Base-by-base conservation (phyloP, 2,888 invertebrate genomes). In the Lasioglossum leucozonium region DNA sequence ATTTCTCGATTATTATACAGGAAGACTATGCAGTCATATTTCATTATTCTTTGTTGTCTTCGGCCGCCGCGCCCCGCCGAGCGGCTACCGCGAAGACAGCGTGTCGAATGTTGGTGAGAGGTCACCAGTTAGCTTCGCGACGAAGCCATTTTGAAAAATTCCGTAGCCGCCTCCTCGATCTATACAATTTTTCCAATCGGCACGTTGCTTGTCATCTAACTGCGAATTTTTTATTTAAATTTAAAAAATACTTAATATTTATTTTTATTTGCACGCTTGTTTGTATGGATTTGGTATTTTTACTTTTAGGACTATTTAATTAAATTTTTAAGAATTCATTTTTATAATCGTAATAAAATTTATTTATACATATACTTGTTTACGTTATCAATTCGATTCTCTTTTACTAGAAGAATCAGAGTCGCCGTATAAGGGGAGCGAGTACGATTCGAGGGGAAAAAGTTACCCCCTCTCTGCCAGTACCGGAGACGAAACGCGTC, bases 1-100 rank as follows among this genome's bases (percentile, higher is more conserved):
- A 74, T 58, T 74, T 62, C 40, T 4, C 58, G 26, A 74, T 37
- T 73, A 37, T 73, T 73, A 37, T 22, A 42, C 30, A 72, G 44
- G 47, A 47, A 73, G 34, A 40, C n/a, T 37, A 37, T 73, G 13
- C 10, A 55, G 51, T 34, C 22, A 34, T 47, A 5, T 30, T 22
- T 18, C 6, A n/a, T 58, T 58, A 58, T 26, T 58, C 58, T 13
- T 22, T 6, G 47, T 47, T 11, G n/a, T 55, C 55, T 55, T 55
- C n/a, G 10, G 26, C n/a, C 11, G 55, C 3, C 34, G 34, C 34
- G 34, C 34, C 34, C 2, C 34, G 34, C 34, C 55, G 55, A 55
- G 11, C n/a, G 8, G 8, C 55, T 26, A 58, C 58, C 26, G 58
- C 26, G 58, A 58, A 58, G 58, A 26, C 58, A 58, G 58, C 58